Evolutionary conservation across 2,113 vertebrate genomes (phyloP), one percentile per base, ranked within the genome.

Genomic region (Junco hyemalis): DNA sequence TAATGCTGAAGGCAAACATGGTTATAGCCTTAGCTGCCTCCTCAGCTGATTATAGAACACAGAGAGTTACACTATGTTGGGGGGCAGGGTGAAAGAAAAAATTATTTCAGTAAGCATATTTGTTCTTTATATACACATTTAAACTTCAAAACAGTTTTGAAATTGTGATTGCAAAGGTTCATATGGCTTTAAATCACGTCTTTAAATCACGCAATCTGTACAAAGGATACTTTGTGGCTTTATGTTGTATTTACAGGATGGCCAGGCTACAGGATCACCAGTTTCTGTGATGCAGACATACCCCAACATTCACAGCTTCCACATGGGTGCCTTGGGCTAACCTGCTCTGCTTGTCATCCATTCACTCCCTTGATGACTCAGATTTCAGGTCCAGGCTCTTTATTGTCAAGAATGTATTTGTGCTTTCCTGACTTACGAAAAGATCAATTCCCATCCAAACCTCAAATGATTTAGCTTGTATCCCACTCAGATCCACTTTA

Each of bases 81-180:
- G 2, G 9, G 23, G 5, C 6, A 2, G 5, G 1, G 6, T 6
- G 7, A 1, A 5, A 4, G 8, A 9, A 69, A 61, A 36, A 51
- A 24, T 7, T 76, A 35, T 24, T 81, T 77, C n/a, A 77, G 14
- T 48, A 53, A 44, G 6, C 14, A 11, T 26, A 73, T 70, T 74
- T 82, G 12, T 33, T 61, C 17, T 61, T 70, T 38, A 6, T 1
- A 15, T 38, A 33, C 14, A 22, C 8, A 60, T 63, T 40, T 64
- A 59, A 54, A 59, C 48, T 69, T 69, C 14, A 59, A 73, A 90
- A 60, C 8, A 71, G 5, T 23, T 69, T 61, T 81, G n/a, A 79
- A 23, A 61, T 70, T 47, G 42, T 13, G 3, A 19, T 35, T 82
- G 15, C 6, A 83, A 83, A 42, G 17, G 35, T 73, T 73, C 29